These are phyloP conservation scores for Nipponia nippon DNA, from an alignment of 2,113 vertebrate genomes.

Conservation along the genomic window DNA sequence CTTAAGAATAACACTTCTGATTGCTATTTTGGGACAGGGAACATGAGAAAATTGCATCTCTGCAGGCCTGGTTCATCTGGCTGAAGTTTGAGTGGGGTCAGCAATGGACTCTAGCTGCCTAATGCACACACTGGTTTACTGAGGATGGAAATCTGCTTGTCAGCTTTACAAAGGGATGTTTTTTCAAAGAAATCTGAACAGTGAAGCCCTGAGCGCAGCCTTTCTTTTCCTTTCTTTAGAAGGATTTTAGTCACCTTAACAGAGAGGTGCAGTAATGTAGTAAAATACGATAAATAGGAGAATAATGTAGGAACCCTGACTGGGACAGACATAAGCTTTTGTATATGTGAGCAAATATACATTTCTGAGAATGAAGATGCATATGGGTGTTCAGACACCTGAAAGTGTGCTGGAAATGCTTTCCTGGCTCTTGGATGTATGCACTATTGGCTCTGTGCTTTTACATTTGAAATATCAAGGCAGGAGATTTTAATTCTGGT, in stretches of 20 bases:
- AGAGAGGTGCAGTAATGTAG: not conserved
- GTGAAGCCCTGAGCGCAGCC: not conserved
- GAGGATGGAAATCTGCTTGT: not conserved
- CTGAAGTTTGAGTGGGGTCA: not conserved
- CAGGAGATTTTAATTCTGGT: not conserved
- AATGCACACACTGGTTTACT: rapidly evolving
- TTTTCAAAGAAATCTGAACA: not conserved
- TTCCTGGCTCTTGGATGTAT: not conserved
- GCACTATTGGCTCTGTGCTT: not conserved
- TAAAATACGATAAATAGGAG: not conserved
- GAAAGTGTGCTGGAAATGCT: not conserved
- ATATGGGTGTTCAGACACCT: not conserved
- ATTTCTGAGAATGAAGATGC: not conserved
- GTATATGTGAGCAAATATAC: not conserved
- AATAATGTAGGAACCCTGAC: not conserved
- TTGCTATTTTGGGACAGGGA: not conserved
- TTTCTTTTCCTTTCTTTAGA: not conserved
- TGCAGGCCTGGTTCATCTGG: not conserved
- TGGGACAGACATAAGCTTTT: not conserved
- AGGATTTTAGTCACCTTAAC: not conserved
- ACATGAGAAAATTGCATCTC: not conserved
- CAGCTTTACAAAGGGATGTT: not conserved
- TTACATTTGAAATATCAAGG: not conserved
- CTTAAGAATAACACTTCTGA: not conserved
- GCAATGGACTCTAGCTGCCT: not conserved